These are phyloP conservation scores for Pedionomus torquatus DNA, from an alignment of 2,113 vertebrate genomes.

Conservation along the genomic window DNA sequence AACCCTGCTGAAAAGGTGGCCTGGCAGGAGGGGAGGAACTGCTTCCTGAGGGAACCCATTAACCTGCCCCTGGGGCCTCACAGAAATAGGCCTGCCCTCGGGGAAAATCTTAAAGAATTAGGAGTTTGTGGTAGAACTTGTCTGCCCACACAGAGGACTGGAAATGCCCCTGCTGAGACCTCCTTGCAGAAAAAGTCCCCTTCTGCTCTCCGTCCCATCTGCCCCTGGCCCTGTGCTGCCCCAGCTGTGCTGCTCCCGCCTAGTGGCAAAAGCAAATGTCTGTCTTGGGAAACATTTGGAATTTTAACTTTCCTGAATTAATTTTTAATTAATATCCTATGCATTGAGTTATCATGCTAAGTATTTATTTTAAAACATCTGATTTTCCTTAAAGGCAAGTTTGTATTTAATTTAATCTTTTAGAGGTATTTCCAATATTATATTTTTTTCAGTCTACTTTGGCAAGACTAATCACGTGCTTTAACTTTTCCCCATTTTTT, in stretches of 20 bases:
- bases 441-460: not conserved
- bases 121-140: not conserved
- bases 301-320: not conserved
- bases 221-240: fast-evolving
- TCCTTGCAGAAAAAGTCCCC: not conserved
- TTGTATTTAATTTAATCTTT: not conserved
- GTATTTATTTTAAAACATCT: not conserved
- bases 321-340: not conserved
- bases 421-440: not conserved
- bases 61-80: too few species aligned
- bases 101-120: not conserved
- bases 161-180: not conserved
- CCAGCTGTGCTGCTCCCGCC: fast-evolving
- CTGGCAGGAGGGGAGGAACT: not conserved
- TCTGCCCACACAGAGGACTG: not conserved
- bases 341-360: not conserved
- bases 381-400: not conserved
- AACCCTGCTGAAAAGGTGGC: not conserved
- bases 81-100: not conserved
- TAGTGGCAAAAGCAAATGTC: not conserved
- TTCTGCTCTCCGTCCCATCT: not conserved
- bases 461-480: not conserved
- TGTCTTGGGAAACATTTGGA: not conserved
- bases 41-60: not conserved
- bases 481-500: not conserved